Evolutionary conservation across 2,888 invertebrate species (phyloP).

Genomic region (Macropis europaea): DNA sequence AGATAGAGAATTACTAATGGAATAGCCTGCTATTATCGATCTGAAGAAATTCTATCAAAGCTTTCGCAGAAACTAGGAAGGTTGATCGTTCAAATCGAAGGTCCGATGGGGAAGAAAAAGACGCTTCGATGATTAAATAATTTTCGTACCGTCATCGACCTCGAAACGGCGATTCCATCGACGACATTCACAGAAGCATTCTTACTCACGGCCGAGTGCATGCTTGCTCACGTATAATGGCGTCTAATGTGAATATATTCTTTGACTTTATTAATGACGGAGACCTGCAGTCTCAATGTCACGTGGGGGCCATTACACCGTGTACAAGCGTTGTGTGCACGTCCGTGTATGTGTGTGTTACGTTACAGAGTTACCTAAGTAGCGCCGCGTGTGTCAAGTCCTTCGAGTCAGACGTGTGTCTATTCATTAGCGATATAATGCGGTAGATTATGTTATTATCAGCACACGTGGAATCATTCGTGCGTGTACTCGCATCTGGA

Average conservation of each 20-base stretch:
- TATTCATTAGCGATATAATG: constrained; percentile 38
- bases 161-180: constrained; percentile 10
- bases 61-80: not conserved
- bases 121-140: not conserved
- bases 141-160: constrained; percentile 18
- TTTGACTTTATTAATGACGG: constrained; percentile 42
- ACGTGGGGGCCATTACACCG: constrained; percentile 40
- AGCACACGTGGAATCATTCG: constrained; percentile 1
- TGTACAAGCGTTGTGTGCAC: not conserved
- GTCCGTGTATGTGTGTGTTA: too few relatives aligned
- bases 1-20: too few relatives aligned
- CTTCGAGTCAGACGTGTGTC: constrained; percentile 28
- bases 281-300: constrained; percentile 7
- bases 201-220: constrained; percentile 10
- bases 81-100: too few relatives aligned
- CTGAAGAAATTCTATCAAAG: not conserved
- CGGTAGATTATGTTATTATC: constrained; percentile 24
- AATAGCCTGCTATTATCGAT: not conserved
- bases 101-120: not conserved
- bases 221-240: constrained; percentile 9
- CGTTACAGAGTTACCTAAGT: constrained; percentile 39
- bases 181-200: constrained; percentile 22
- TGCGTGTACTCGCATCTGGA: not conserved
- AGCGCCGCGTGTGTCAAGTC: constrained; percentile 27
- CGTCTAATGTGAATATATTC: constrained; percentile 33